Base-by-base conservation (phyloP, 2,888 invertebrate genomes). In the Nudaria mundana region DNA sequence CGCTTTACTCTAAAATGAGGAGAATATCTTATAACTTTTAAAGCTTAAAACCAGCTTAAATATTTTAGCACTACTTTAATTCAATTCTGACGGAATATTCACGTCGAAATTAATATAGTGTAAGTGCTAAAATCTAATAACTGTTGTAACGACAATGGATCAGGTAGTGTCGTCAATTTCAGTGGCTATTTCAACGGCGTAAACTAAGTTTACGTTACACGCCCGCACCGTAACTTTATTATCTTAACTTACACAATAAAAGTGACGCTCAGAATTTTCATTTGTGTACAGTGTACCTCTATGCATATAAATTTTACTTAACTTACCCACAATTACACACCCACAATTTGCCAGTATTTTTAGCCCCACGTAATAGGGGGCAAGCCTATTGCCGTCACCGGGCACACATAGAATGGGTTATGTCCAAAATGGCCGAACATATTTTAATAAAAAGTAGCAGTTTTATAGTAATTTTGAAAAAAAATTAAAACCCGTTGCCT, bases 221-320 rank as follows among this genome's bases (percentile, higher is more conserved):
- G 48, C 58, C n/a, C 61, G 43, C 55, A 44, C 51, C 40, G 51
- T 66, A 72, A 72, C 65, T 63, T 57, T 46, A 56, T 71, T 70
- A 66, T 48, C 56, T 47, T 53, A n/a, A 44, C 52, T 53, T 44
- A 39, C 40, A 40, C 40, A 42, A 44, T 36, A 32, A 51, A 47
- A 37, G 50, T 33, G 35, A 45, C 40, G 50, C 26, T 40, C 22
- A 35, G 13, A 35, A 53, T 52, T 62, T 61, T 48, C 40, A 28
- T 37, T 43, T 42, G 35, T 45, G 28, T 30, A 30, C n/a, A n/a
- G n/a, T n/a, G n/a, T n/a, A n/a, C n/a, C n/a, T n/a, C n/a, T n/a
- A n/a, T n/a, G n/a, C n/a, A n/a, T n/a, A n/a, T 28, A 22, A 37
- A 29, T 42, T 37, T 37, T 29, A 31, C 32, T 34, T 24, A 35